Percentiles rank a stretch among this genome's conserved stretches.
phyloP scores from a whole-genome alignment of 1,140 invertebrate species.

The Chionoecetes opilio region DNA sequence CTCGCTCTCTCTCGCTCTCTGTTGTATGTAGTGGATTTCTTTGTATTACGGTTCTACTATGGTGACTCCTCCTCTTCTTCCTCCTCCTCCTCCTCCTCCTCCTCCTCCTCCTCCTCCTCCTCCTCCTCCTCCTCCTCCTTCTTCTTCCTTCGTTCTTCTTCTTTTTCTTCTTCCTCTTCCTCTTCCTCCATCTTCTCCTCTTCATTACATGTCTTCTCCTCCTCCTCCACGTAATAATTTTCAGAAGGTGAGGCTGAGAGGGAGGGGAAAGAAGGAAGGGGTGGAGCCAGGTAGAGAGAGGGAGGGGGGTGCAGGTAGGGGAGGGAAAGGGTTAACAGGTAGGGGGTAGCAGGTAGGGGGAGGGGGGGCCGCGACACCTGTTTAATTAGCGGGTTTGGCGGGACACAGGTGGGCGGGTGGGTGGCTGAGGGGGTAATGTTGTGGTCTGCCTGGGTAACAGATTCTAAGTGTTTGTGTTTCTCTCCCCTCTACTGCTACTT shows the following conservation, averaged over 20 bases:
- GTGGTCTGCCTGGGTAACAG: neutral
- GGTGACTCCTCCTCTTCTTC: neutral
- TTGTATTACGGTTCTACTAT: neutral
- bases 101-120: neutral
- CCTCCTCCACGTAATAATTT: neutral
- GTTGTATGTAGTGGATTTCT: neutral
- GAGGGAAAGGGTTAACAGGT: neutral
- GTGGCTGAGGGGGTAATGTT: neutral
- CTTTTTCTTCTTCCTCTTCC: neutral
- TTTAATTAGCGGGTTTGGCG: neutral
- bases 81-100: neutral
- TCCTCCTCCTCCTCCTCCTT: neutral
- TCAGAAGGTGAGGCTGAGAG: neutral
- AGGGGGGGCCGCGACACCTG: neutral
- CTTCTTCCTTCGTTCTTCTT: neutral
- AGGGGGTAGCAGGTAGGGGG: neutral
- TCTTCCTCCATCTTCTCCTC: neutral
- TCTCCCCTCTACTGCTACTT: neutral
- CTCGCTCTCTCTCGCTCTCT: conserved; percentile 35
- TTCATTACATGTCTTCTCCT: neutral
- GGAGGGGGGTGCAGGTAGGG: neutral
- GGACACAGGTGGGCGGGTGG: conserved; percentile 3
- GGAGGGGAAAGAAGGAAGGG: too few species aligned
- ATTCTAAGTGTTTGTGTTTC: neutral
- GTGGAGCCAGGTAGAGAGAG: too few species aligned